Evolutionary conservation across 2,113 vertebrate species (phyloP), one percentile per base, ranked within the genome.

Genomic region (Phocoena sinus): DNA sequence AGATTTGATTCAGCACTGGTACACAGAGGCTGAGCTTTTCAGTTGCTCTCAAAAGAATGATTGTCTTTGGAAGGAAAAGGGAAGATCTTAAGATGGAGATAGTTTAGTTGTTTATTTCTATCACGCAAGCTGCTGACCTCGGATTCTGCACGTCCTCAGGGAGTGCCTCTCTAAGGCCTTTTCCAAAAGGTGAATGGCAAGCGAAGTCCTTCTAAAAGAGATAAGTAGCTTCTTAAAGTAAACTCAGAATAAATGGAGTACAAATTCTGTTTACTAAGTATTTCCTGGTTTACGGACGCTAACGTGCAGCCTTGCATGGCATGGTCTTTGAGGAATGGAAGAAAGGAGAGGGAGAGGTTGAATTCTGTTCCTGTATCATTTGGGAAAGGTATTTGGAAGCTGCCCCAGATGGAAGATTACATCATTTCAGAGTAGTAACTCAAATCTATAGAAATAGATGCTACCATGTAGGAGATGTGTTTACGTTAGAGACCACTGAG

Each of bases 221-320:
- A 98, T 98, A 97, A 98, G 98, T 98, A 98, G 96, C 98, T 98
- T 96, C 97, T 98, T 98, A 97, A 96, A 98, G 98, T 98, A 98
- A 98, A 98, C 96, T 79, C 31, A 83, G 96, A 97, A 89, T 96
- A 97, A 97, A 96, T 96, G 97, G 95, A 97, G 83, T 74, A 87
- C 87, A 93, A 17, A 56, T 77, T 97, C 95, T 97, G 96, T 98
- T 98, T 98, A 98, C 96, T 92, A 95, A 98, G 91, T 94, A 96
- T 93, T 98, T 98, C 98, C 97, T 98, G 95, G 94, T 74, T 93
- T 96, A 96, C 31, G 60, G 92, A 94, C 89, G 70, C 84, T 97
- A 98, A 94, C 82, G 94, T 98, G 97, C 98, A 97, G 86, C 38
- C 58, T 93, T 93, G 60, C 96, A 92, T 47, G 95, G 80, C 44